A percentile compares a stretch with the other conserved stretches of the same genome.
Evolutionary conservation across 2,888 invertebrate genomes (phyloP).

Genomic region (Amphipoea lucens): DNA sequence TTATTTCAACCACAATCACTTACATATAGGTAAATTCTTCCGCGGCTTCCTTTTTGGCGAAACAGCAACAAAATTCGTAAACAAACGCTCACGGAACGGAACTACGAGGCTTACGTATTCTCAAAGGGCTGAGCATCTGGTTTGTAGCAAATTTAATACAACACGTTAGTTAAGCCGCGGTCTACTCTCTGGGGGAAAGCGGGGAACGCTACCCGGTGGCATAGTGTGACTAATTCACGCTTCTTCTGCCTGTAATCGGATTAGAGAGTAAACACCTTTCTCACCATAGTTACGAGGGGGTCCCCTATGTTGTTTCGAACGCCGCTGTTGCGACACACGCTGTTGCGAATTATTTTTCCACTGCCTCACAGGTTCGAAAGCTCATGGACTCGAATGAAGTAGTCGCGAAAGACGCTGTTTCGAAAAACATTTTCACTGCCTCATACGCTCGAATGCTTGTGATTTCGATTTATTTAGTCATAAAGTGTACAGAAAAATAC

Average conservation of each 20-base stretch:
- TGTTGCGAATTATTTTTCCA: too few relatives aligned
- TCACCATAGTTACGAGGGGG: not conserved
- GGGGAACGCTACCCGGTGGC: conserved; percentile 53
- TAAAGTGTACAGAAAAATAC: too few relatives aligned
- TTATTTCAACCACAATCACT: conserved; percentile 21
- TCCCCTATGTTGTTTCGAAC: too few relatives aligned
- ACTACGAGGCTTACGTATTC: conserved; percentile 49
- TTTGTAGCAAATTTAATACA: conserved; percentile 66
- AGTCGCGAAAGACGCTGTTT: too few relatives aligned
- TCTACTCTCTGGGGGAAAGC: conserved; percentile 48
- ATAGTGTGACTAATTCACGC: conserved; percentile 47
- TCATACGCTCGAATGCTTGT: too few relatives aligned
- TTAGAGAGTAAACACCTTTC: conserved; percentile 20
- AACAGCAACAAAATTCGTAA: conserved; percentile 36
- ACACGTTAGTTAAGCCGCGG: conserved; percentile 51
- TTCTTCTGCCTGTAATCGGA: conserved; percentile 34
- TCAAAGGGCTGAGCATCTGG: conserved; percentile 63
- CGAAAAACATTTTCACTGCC: too few relatives aligned
- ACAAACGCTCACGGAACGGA: conserved; percentile 48
- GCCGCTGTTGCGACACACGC: too few relatives aligned
- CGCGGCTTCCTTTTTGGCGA: conserved; percentile 16
- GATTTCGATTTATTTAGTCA: too few relatives aligned
- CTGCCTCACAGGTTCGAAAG: too few relatives aligned
- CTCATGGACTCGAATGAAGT: too few relatives aligned
- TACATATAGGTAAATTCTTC: not conserved